phyloP scores from a whole-genome alignment of 2,797 vertebrate species.

The Paguma larvata region DNA sequence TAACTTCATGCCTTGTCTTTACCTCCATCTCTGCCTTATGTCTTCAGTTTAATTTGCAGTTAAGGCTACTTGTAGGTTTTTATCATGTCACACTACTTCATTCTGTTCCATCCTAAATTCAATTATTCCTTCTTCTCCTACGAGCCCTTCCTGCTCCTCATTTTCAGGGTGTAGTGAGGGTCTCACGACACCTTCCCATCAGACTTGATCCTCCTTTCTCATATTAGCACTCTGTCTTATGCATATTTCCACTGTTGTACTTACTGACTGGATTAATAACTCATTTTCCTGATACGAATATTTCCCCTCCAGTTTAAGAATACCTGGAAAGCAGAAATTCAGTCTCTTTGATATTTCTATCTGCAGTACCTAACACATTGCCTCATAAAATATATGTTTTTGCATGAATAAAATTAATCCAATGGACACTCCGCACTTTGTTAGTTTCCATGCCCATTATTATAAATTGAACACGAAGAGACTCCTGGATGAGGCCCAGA shows the following conservation, averaged over 20 bases:
- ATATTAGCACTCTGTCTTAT: neutral
- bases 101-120: neutral
- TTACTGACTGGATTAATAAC: neutral
- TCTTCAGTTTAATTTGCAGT: neutral
- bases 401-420: neutral
- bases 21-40: neutral
- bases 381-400: conserved; percentile 12
- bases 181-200: neutral
- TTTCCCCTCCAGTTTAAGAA: neutral
- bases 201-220: neutral
- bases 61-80: neutral
- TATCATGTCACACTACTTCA: neutral
- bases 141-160: neutral
- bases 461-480: neutral
- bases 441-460: neutral
- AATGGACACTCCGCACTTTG: neutral
- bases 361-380: neutral
- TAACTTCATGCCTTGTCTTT: neutral
- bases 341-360: neutral
- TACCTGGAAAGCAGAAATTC: neutral
- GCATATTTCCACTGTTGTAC: neutral
- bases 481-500: neutral
- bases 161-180: neutral
- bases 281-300: neutral
- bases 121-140: neutral